Evolutionary conservation across 2,113 vertebrate species (phyloP).

Genomic region (Rhea americana): DNA sequence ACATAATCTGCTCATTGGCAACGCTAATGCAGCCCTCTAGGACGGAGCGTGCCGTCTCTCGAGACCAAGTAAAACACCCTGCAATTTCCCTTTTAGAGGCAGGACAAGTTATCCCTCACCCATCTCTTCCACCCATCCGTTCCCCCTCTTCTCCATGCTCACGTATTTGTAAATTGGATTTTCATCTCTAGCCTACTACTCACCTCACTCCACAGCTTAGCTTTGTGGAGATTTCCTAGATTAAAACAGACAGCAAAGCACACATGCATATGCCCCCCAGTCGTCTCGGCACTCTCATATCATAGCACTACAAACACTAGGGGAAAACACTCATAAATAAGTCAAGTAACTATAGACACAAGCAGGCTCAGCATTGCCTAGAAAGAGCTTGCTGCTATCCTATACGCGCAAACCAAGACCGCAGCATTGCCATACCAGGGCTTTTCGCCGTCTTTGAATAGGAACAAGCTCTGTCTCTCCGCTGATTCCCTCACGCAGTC

Average conservation of each 20-base stretch:
- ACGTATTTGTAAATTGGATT: neutral
- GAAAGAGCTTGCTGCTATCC: neutral
- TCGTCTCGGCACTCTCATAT: neutral
- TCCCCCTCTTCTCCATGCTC: neutral
- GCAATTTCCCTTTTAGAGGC: neutral
- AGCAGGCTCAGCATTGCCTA: neutral
- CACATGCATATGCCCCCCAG: neutral
- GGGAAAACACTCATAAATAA: neutral
- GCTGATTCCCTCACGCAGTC: neutral
- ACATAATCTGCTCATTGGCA: neutral
- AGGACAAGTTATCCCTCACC: neutral
- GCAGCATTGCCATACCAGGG: neutral
- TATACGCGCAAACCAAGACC: neutral
- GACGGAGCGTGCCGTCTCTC: slow-evolving; percentile 1
- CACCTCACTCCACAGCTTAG: neutral
- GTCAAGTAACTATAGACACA: neutral
- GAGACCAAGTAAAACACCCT: slow-evolving; percentile 4
- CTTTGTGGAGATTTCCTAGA: neutral
- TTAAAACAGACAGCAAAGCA: neutral
- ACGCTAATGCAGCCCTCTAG: neutral
- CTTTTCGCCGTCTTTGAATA: neutral
- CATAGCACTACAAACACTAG: neutral
- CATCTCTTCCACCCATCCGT: neutral
- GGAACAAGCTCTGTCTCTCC: neutral
- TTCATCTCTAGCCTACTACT: neutral